Conservation (phyloP, 2,113 vertebrate species). For the Paratilapia polleni region DNA sequence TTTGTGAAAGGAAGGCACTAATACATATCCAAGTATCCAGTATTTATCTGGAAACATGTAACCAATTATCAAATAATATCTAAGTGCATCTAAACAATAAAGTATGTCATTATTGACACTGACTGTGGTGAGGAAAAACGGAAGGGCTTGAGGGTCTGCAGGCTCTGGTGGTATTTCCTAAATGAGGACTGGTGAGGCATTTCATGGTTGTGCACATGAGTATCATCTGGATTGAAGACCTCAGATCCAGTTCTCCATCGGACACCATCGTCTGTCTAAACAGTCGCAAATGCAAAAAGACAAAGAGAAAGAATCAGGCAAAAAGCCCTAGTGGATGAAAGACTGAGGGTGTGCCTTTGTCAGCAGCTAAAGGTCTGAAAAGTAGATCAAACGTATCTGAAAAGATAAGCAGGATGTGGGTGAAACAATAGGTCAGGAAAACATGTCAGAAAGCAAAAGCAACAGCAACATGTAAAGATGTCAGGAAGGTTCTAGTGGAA, state of each 20-base stretch:
- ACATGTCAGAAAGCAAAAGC: not conserved
- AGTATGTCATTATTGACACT: not conserved
- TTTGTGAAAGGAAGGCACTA: not conserved
- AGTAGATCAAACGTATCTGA: not conserved
- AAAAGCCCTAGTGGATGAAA: not conserved
- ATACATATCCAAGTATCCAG: not conserved
- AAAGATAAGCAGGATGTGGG: conserved; percentile 2
- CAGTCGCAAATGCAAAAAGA: not conserved
- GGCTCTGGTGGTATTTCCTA: conserved; percentile 78
- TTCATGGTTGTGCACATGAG: conserved; percentile 40
- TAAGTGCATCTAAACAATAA: not conserved
- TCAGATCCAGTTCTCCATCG: conserved; percentile 30
- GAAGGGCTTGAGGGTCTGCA: conserved; percentile 72
- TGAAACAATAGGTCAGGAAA: conserved; percentile 18
- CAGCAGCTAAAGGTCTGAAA: not conserved
- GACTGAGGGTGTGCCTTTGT: not conserved
- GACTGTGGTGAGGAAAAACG: conserved; percentile 58
- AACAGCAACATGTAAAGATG: not conserved
- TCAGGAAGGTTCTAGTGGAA: not conserved
- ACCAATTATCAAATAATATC: not conserved
- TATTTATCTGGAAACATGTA: not conserved
- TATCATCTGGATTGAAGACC: conserved; percentile 6
- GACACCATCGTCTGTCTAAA: conserved; percentile 10
- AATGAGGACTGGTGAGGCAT: conserved; percentile 25
- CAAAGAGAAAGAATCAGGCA: not conserved